These are phyloP conservation scores for Mormyrops boulengeri DNA, from an alignment of 2,797 vertebrate species.

Conservation along the genomic window DNA sequence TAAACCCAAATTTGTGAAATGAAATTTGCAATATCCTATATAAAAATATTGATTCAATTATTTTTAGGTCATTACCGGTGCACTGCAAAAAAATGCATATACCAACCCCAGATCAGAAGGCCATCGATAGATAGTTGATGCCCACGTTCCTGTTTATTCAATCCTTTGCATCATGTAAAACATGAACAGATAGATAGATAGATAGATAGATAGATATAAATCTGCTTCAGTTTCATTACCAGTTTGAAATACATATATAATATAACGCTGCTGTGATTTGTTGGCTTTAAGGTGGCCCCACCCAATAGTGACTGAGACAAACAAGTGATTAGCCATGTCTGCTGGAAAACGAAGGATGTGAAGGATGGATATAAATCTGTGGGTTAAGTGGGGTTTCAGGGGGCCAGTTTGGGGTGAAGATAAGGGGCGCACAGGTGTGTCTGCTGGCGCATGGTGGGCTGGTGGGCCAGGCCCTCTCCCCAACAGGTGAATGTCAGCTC, in stretches of 20 bases:
- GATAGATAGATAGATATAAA: not conserved
- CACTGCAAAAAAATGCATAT: not conserved
- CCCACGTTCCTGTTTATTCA: not conserved
- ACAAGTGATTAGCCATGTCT: not conserved
- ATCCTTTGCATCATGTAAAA: not conserved
- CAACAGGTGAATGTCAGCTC: slow-evolving; percentile 13
- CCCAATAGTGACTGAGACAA: not conserved
- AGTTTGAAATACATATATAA: not conserved
- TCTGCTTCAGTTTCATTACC: not conserved
- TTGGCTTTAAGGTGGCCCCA: not conserved
- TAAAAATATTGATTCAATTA: not conserved
- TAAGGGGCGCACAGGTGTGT: not conserved
- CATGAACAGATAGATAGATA: not conserved
- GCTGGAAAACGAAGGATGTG: not conserved
- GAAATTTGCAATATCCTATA: not conserved
- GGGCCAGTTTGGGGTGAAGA: slow-evolving; percentile 12
- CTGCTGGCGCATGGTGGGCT: not conserved
- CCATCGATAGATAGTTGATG: not conserved
- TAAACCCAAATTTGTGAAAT: not conserved
- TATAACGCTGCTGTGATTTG: not conserved
- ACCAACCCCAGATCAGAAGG: not conserved
- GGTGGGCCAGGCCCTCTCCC: not conserved
- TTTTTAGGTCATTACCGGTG: not conserved
- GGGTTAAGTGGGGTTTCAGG: slow-evolving; percentile 36
- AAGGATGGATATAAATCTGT: slow-evolving; percentile 29